Percentiles rank a stretch among this genome's conserved stretches.
Evolutionary conservation across 2,113 vertebrate species (phyloP).

Genomic region (Engraulis encrasicolus): DNA sequence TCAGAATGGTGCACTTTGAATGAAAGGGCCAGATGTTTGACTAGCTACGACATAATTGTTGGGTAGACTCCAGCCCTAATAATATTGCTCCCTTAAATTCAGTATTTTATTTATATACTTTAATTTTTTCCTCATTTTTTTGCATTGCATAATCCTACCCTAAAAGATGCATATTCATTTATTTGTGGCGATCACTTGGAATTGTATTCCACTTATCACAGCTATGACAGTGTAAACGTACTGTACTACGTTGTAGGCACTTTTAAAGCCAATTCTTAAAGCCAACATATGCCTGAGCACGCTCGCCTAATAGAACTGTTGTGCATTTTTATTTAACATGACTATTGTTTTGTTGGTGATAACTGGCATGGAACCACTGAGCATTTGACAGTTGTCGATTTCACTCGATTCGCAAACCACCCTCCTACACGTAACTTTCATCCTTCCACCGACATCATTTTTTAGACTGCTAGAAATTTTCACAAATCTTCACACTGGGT

Average conservation of each 20-base stretch:
- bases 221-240: background rate
- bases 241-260: background rate
- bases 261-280: background rate
- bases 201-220: background rate
- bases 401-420: background rate
- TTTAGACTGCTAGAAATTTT: background rate
- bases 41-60: background rate
- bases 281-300: conserved; percentile 21
- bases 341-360: background rate
- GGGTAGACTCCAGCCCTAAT: background rate
- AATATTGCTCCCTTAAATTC: background rate
- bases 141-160: background rate
- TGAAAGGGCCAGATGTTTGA: background rate
- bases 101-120: background rate
- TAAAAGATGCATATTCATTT: background rate
- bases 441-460: background rate
- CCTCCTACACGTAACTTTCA: background rate
- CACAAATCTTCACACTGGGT: background rate
- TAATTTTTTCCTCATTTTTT: background rate
- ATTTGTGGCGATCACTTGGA: conserved; percentile 1
- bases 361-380: background rate
- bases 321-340: background rate
- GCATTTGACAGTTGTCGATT: conserved; percentile 18
- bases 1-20: background rate
- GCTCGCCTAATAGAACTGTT: conserved; percentile 5